Conservation (phyloP, 2,113 vertebrate species). For the Myxocyprinus asiaticus region DNA sequence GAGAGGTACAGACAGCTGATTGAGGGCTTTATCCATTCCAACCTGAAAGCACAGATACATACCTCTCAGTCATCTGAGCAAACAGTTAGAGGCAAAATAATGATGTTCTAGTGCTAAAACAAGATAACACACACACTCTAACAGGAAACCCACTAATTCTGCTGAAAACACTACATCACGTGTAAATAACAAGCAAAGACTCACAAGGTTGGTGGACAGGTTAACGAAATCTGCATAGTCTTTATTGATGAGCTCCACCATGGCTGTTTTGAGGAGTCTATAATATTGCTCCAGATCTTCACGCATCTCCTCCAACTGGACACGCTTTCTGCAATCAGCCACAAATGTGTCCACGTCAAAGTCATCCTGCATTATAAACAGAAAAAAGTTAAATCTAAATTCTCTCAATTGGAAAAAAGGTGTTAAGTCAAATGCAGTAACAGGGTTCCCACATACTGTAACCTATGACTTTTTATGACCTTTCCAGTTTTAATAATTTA, state of each 20-base stretch:
- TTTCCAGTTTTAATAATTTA: no score
- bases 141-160: no score
- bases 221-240: constrained; percentile 99
- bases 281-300: constrained; percentile 96
- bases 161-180: no score
- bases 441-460: no score
- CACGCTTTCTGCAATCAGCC: constrained; percentile 90
- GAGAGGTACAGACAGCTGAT: constrained; percentile 93
- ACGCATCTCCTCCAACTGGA: constrained; percentile 92
- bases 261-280: constrained; percentile 93
- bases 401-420: no score
- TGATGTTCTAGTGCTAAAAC: no score
- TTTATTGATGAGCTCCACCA: constrained; percentile 98
- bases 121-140: no score
- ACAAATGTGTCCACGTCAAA: constrained; percentile 97
- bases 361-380: constrained; percentile 76
- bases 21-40: constrained; percentile 97
- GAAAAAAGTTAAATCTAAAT: not conserved
- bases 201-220: constrained; percentile 94
- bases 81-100: no score
- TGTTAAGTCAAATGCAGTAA: no score
- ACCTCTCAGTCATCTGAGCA: no score
- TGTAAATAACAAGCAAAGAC: constrained; percentile 27
- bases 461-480: no score
- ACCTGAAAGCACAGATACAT: constrained; percentile 76